A percentile compares a stretch with the other conserved stretches of the same genome.
Evolutionary conservation across 1,140 invertebrate species (phyloP).

Genomic region (Drosophila pruinosa): DNA sequence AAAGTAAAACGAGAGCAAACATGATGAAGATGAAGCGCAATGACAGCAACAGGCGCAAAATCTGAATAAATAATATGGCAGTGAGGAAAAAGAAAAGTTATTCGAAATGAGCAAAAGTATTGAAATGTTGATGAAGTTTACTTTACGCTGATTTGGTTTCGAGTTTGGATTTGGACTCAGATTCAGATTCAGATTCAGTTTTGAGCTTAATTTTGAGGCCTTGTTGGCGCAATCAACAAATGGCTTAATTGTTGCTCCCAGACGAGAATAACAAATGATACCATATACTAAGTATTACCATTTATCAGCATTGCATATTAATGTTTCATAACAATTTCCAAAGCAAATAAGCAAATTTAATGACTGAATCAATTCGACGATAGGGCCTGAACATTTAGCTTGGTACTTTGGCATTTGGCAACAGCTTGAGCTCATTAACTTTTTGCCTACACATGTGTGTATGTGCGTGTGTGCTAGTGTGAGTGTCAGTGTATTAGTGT

Average conservation of each 20-base stretch:
- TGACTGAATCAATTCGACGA: constrained; percentile 15
- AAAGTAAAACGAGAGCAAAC: background rate
- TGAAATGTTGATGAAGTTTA: constrained; percentile 80
- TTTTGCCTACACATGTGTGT: constrained; percentile 13
- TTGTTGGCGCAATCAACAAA: constrained; percentile 65
- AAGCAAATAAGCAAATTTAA: constrained; percentile 41
- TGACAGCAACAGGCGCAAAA: constrained; percentile 71
- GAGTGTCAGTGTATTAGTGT: constrained; percentile 14
- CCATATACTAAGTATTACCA: background rate
- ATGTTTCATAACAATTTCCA: constrained; percentile 18
- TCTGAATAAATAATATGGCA: constrained; percentile 73
- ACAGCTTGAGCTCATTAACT: constrained; percentile 58
- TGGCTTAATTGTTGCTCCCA: constrained; percentile 40
- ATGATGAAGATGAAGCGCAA: constrained; percentile 42
- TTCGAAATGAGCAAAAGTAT: constrained; percentile 47
- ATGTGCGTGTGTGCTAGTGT: constrained; percentile 28
- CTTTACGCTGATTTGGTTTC: constrained; percentile 72
- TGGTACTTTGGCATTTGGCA: constrained; percentile 21
- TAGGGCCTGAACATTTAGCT: background rate
- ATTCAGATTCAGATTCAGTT: constrained; percentile 22
- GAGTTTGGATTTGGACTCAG: constrained; percentile 7
- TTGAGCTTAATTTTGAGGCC: constrained; percentile 33
- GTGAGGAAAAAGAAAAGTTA: constrained; percentile 26
- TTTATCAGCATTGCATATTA: constrained; percentile 35
- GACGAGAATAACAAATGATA: background rate